Percentiles rank a stretch among this genome's conserved stretches.
Conservation (phyloP, 2,113 vertebrate genomes). For the Nesospiza acunhae region DNA sequence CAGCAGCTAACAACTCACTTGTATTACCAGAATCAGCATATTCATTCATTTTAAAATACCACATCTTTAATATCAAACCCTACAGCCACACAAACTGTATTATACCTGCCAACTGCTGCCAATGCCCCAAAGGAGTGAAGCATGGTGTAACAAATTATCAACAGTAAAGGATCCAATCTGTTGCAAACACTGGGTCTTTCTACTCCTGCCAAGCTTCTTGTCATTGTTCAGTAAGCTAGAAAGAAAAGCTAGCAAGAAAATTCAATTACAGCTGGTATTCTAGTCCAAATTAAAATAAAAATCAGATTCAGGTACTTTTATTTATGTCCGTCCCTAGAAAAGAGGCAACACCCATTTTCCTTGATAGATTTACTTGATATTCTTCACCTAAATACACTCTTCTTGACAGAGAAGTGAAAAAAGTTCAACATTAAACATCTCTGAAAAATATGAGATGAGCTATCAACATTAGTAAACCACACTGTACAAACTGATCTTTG, state of each 20-base stretch:
- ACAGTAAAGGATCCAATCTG: neutral
- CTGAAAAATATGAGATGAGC: neutral
- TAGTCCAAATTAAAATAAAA: neutral
- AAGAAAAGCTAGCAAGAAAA: neutral
- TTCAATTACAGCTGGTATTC: neutral
- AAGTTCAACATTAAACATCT: neutral
- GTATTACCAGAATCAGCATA: neutral
- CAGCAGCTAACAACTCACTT: neutral
- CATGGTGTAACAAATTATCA: neutral
- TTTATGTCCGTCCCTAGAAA: neutral
- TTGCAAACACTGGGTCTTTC: neutral
- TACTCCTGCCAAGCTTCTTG: neutral
- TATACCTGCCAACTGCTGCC: neutral
- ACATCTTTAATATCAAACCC: neutral
- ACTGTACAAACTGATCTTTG: neutral
- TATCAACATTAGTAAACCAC: neutral
- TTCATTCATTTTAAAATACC: neutral
- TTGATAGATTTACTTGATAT: neutral
- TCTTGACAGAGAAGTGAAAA: neutral
- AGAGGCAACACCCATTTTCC: neutral
- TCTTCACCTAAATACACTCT: neutral
- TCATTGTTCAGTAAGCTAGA: neutral
- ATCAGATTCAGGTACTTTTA: neutral
- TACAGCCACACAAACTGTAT: neutral
- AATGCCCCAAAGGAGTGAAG: neutral